A percentile compares a stretch with the other conserved stretches of the same genome.
These are phyloP conservation scores for Calephelis perditalis DNA, from an alignment of 2,888 invertebrate genomes.

Conservation along the genomic window DNA sequence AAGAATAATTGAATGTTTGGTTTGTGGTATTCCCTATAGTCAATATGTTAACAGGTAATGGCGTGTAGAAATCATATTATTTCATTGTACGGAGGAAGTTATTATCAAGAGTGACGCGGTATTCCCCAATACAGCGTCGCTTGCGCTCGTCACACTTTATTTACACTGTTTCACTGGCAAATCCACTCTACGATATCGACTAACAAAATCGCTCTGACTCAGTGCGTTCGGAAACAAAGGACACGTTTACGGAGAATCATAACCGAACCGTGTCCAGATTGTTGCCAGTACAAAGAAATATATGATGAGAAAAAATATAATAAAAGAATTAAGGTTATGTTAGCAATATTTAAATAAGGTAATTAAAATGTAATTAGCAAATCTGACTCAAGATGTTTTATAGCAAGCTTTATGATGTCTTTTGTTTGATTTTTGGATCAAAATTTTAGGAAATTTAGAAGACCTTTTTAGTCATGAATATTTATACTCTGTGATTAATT, in stretches of 20 bases:
- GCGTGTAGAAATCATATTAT: neutral
- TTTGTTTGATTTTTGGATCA: no score
- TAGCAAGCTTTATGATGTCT: no score
- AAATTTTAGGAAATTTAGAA: no score
- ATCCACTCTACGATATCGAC: conserved; percentile 41
- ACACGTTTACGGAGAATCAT: conserved; percentile 6
- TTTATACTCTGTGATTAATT: no score
- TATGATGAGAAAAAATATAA: neutral
- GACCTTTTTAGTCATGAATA: no score
- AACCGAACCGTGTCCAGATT: conserved; percentile 12
- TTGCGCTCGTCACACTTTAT: conserved; percentile 42
- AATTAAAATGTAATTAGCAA: no score
- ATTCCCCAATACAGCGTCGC: conserved; percentile 47
- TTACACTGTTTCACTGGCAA: conserved; percentile 41
- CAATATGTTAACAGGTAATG: neutral
- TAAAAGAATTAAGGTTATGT: no score
- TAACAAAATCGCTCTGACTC: conserved; percentile 50
- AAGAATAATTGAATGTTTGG: no score
- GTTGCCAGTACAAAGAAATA: conserved; percentile 10
- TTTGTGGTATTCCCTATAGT: neutral
- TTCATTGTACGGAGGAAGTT: conserved; percentile 32
- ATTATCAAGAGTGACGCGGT: conserved; percentile 51
- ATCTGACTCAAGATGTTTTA: no score
- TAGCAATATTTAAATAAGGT: no score
- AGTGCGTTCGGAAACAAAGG: conserved; percentile 30